Conservation (phyloP, 2,797 vertebrate genomes). For the Onychomys torridus region DNA sequence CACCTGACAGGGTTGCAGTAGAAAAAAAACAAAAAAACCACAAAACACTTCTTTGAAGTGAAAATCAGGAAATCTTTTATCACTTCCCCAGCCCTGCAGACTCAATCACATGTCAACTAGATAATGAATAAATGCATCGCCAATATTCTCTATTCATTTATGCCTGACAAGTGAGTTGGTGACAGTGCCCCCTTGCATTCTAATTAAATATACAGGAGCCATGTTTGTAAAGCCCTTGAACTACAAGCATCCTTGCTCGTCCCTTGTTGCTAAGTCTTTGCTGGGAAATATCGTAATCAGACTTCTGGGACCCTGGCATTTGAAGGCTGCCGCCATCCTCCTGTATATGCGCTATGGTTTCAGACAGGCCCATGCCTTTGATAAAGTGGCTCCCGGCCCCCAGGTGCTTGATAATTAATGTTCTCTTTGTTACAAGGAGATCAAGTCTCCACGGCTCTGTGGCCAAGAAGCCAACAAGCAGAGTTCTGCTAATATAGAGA, state of each 20-base stretch:
- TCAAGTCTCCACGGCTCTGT: neutral
- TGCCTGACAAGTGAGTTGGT: conserved; percentile 68
- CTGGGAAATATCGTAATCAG: conserved; percentile 65
- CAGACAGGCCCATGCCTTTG: conserved; percentile 50
- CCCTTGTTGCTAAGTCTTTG: conserved; percentile 58
- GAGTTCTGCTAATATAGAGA: neutral
- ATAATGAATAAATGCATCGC: conserved; percentile 69
- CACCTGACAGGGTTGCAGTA: neutral
- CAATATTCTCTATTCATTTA: conserved; percentile 60
- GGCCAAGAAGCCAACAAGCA: neutral
- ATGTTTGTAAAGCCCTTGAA: conserved; percentile 73
- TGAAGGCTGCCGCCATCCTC: conserved; percentile 56
- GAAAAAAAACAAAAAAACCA: neutral
- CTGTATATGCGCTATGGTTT: conserved; percentile 8
- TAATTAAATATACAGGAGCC: conserved; percentile 76
- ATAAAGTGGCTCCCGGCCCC: conserved; percentile 34
- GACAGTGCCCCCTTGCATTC: conserved; percentile 59
- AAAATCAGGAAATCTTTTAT: conserved; percentile 56
- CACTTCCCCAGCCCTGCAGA: conserved; percentile 53
- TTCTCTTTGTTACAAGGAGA: neutral
- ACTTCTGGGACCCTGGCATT: conserved; percentile 53
- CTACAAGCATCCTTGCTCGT: conserved; percentile 37
- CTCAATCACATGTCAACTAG: conserved; percentile 47
- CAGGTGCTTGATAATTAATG: conserved; percentile 44
- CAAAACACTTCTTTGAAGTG: conserved; percentile 56